phyloP scores from a whole-genome alignment of 2,113 vertebrate species.

The Fukomys damarensis region DNA sequence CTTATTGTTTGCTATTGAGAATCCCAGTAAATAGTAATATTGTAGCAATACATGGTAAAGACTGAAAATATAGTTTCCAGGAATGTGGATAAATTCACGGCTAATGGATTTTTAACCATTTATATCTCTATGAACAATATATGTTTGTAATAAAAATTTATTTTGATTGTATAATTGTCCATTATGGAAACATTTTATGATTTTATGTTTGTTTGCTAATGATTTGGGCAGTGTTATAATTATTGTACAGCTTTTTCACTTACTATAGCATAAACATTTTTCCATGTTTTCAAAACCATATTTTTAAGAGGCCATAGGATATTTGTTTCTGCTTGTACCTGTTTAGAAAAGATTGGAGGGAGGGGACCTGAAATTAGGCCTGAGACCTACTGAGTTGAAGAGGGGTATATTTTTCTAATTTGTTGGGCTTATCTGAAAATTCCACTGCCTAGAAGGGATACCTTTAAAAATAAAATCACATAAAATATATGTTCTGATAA shows the following conservation, averaged over 20 bases:
- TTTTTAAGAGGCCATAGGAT: slow-evolving; percentile 34
- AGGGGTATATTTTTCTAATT: neutral
- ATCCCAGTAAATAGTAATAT: neutral
- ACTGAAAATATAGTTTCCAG: neutral
- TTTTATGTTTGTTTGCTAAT: slow-evolving; percentile 46
- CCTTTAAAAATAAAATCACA: neutral
- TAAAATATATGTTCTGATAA: neutral
- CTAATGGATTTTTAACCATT: slow-evolving; percentile 36
- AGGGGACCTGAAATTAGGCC: neutral
- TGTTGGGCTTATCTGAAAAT: neutral
- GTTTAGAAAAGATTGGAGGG: neutral
- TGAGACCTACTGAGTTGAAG: neutral
- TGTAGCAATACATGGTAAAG: neutral
- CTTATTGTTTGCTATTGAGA: neutral
- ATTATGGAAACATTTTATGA: slow-evolving; percentile 53
- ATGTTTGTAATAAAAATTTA: slow-evolving; percentile 42
- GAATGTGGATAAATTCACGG: neutral
- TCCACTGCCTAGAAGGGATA: neutral
- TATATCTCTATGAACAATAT: neutral
- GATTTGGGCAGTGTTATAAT: slow-evolving; percentile 12
- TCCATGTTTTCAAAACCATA: neutral
- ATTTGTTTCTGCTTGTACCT: neutral
- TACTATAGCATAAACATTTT: slow-evolving; percentile 59
- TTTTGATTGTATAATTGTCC: slow-evolving; percentile 53
- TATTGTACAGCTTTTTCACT: neutral